Base-by-base conservation (phyloP, 2,888 invertebrate species). In the Willowsia nigromaculata region DNA sequence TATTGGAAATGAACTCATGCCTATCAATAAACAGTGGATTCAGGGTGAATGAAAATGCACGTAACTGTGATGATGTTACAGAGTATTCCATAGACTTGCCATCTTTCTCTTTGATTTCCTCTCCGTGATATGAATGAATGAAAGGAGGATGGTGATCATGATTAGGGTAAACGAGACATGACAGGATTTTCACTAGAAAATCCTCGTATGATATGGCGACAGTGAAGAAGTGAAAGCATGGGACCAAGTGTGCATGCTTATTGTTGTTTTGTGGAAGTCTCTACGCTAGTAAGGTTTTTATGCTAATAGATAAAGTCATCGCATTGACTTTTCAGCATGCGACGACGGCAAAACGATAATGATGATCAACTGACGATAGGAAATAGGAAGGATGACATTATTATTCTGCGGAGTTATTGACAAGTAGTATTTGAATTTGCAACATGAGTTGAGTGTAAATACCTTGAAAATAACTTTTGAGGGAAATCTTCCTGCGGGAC, bases 51-150 rank as follows among this genome's bases (percentile, higher is more conserved):
- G 11, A 40, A 68, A 68, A 65, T n/a, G 40, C 43, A 18, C 2
- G 68, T 40, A 7, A n/a, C n/a, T n/a, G n/a, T n/a, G n/a, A n/a
- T n/a, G n/a, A n/a, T n/a, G n/a, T n/a, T n/a, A n/a, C n/a, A n/a
- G n/a, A n/a, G n/a, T n/a, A n/a, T n/a, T n/a, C n/a, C 5, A 62
- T 4, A 0, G 0, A 27, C 9, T 27, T 4, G n/a, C 30, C 30
- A 30, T 27, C 62, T 62, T 62, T 47, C 74, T 74, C 47, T 47
- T 74, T 74, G 74, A 74, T 74, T 74, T 74, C 15, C 74, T 27
- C 25, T 43, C 27, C 74, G 47, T 74, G 74, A 47, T 74, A 47
- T 43, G 74, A 74, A 74, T 74, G 37, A 68, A 9, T n/a, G 40
- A 40, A n/a, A 47, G 25, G 15, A 47, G 15, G 25, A 27, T 27